These are phyloP conservation scores for Etheostoma spectabile DNA, from an alignment of 2,113 vertebrate genomes.

Conservation along the genomic window DNA sequence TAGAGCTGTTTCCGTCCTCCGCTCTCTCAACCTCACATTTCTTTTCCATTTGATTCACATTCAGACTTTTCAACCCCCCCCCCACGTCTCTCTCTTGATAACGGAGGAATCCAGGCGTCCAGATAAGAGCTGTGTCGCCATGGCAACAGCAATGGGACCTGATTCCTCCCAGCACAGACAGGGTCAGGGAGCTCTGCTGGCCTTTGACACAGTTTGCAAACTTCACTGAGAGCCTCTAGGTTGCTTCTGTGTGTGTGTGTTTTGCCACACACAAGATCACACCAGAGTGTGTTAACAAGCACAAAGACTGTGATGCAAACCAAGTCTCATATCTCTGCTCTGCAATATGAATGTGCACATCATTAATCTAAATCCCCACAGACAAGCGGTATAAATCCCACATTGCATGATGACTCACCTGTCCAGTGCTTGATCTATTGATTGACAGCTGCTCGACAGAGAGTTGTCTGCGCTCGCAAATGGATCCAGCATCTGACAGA, in stretches of 20 bases:
- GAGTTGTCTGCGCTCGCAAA: conserved; percentile 90
- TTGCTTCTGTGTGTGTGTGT: not conserved
- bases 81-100: conserved; percentile 58
- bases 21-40: conserved; percentile 49
- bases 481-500: conserved; percentile 88
- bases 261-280: conserved; percentile 2
- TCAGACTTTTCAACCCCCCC: conserved; percentile 21
- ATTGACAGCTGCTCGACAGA: conserved; percentile 92
- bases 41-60: conserved; percentile 39
- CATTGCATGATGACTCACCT: conserved; percentile 82
- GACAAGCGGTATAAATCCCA: conserved; percentile 24
- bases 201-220: conserved; percentile 48
- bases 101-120: conserved; percentile 75
- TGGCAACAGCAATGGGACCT: conserved; percentile 72
- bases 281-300: not conserved
- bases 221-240: conserved; percentile 1
- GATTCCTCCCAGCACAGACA: conserved; percentile 49
- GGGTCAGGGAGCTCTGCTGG: conserved; percentile 45
- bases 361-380: conserved; percentile 12
- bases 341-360: not conserved
- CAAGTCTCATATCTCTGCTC: not conserved
- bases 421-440: conserved; percentile 92
- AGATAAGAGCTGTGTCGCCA: conserved; percentile 77
- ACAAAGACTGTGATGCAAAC: not conserved
- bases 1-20: conserved; percentile 76